phyloP scores from a whole-genome alignment of 2,888 invertebrate species.

The Serrognathus titanus region DNA sequence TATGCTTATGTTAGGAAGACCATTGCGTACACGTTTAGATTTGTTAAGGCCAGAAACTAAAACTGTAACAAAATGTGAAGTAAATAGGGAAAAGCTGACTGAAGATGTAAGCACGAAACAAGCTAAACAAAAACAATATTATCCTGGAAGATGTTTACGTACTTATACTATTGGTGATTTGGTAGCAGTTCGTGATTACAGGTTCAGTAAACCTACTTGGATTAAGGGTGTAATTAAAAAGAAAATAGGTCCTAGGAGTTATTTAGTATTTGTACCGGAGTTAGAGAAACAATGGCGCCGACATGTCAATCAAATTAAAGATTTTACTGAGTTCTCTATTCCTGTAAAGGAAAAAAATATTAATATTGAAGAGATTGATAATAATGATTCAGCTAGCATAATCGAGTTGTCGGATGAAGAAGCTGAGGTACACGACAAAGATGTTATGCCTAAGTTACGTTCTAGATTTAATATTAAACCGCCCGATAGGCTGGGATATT shows the following conservation, averaged over 20 bases:
- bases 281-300: neutral
- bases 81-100: neutral
- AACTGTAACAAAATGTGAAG: neutral
- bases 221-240: neutral
- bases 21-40: conserved; percentile 8
- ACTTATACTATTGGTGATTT: neutral
- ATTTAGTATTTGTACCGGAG: neutral
- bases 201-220: neutral
- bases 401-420: too few relatives aligned
- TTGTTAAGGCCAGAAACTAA: neutral
- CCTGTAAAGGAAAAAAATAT: too few relatives aligned
- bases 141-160: neutral
- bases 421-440: too few relatives aligned
- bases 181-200: neutral
- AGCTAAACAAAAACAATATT: neutral
- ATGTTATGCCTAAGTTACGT: too few relatives aligned
- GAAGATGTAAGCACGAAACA: neutral
- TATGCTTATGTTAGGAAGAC: conserved; percentile 12
- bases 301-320: neutral
- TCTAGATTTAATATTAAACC: too few relatives aligned
- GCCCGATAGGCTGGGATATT: too few relatives aligned
- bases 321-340: too few relatives aligned
- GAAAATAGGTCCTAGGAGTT: neutral
- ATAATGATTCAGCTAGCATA: too few relatives aligned
- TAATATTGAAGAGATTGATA: too few relatives aligned